These are phyloP conservation scores for Peucedramus taeniatus DNA, from an alignment of 2,113 vertebrate genomes.

Conservation along the genomic window DNA sequence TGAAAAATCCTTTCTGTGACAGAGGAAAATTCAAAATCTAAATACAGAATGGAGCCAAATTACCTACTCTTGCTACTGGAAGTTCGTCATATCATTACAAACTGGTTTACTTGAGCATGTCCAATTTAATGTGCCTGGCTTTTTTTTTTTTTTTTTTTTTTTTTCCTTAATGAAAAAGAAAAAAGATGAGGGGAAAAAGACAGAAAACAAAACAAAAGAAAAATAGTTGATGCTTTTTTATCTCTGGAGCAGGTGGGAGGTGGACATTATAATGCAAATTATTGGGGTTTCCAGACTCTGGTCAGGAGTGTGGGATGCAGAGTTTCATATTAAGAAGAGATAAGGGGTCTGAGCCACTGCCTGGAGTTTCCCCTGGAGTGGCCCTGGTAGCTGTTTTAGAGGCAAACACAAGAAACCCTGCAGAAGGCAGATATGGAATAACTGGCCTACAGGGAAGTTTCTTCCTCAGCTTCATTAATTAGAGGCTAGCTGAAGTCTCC, in stretches of 20 bases:
- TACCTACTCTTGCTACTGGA: background rate
- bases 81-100: slow-evolving; percentile 2
- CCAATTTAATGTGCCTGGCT: background rate
- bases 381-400: background rate
- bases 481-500: background rate
- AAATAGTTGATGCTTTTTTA: background rate
- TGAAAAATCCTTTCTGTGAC: slow-evolving; percentile 49
- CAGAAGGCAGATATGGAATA: slow-evolving; percentile 9
- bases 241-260: background rate
- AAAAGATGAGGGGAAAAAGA: too few relatives aligned
- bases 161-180: background rate
- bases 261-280: background rate
- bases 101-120: slow-evolving; percentile 21
- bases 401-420: background rate
- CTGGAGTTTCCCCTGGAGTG: background rate
- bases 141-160: background rate
- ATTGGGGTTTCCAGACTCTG: background rate
- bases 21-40: slow-evolving; percentile 66
- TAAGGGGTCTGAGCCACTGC: background rate
- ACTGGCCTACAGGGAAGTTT: background rate
- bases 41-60: slow-evolving; percentile 58
- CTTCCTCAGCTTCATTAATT: background rate
- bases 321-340: accelerated
- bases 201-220: background rate
- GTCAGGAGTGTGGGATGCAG: background rate